Evolutionary conservation across 2,888 invertebrate genomes (phyloP).

Genomic region (Byasa hedistus): DNA sequence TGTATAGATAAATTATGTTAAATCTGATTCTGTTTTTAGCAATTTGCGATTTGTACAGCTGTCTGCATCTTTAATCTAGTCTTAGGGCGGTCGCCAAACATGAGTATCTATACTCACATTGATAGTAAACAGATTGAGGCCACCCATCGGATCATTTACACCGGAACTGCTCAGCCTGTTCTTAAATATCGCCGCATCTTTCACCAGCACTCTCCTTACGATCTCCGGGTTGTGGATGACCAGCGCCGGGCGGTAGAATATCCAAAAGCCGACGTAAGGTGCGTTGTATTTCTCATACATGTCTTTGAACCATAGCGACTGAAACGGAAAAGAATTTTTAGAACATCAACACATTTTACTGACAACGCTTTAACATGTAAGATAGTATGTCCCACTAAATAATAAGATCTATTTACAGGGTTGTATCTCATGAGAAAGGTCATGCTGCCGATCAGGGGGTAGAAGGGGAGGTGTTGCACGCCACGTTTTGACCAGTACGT

Average conservation of each 20-base stretch:
- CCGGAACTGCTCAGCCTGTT: slow-evolving; percentile 51
- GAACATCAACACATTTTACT: no score
- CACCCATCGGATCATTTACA: slow-evolving; percentile 51
- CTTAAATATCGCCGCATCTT: slow-evolving; percentile 53
- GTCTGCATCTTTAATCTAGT: no score
- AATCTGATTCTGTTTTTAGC: no score
- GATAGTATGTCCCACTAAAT: no score
- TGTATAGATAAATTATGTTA: no score
- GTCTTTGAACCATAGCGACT: slow-evolving; percentile 50
- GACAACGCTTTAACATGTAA: no score
- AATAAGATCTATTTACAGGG: slow-evolving; percentile 18
- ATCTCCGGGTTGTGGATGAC: slow-evolving; percentile 54
- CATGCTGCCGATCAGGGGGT: slow-evolving; percentile 17
- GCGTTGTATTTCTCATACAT: slow-evolving; percentile 43
- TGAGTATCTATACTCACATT: slow-evolving; percentile 50
- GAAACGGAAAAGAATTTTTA: slow-evolving; percentile 23
- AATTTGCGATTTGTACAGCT: no score
- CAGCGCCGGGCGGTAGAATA: slow-evolving; percentile 58
- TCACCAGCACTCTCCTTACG: slow-evolving; percentile 51
- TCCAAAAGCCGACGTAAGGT: slow-evolving; percentile 59
- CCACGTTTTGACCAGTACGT: slow-evolving; percentile 18
- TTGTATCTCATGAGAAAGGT: slow-evolving; percentile 14
- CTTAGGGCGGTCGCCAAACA: no score
- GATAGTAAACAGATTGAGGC: slow-evolving; percentile 49
- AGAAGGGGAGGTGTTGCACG: slow-evolving; percentile 2